These are phyloP conservation scores for Cyclophora albipunctata DNA, from an alignment of 2,888 invertebrate genomes.

Conservation along the genomic window DNA sequence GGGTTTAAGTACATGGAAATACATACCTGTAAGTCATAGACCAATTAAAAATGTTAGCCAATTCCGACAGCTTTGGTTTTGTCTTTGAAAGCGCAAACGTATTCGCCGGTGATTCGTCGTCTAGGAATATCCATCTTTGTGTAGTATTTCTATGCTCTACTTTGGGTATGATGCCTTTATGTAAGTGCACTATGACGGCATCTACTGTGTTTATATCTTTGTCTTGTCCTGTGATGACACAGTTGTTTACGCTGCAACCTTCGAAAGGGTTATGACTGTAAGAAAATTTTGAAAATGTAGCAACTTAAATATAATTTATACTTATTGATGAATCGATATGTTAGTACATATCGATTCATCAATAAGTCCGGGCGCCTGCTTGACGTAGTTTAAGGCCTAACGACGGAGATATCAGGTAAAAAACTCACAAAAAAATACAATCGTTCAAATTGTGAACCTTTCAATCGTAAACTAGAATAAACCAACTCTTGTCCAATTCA, in stretches of 20 bases:
- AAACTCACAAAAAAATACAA: no score
- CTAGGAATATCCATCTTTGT: slow-evolving; percentile 82
- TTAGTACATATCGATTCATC: no score
- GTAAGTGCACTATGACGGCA: slow-evolving; percentile 76
- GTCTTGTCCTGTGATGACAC: slow-evolving; percentile 74
- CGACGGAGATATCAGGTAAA: no score
- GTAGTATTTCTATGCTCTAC: slow-evolving; percentile 31
- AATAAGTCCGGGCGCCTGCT: no score
- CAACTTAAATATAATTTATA: no score
- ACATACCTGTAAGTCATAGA: slow-evolving; percentile 79
- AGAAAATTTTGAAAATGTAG: background rate
- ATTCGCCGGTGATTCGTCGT: slow-evolving; percentile 79
- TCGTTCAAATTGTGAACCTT: no score
- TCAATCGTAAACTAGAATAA: no score
- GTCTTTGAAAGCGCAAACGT: slow-evolving; percentile 62
- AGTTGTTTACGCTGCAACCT: slow-evolving; percentile 77
- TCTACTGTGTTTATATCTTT: slow-evolving; percentile 69
- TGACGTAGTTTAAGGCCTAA: no score
- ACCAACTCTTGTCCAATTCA: no score
- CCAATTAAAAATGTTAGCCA: slow-evolving; percentile 81
- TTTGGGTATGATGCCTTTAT: slow-evolving; percentile 42
- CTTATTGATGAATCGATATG: no score
- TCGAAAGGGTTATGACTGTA: slow-evolving; percentile 70
- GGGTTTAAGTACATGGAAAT: no score
- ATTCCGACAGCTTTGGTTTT: slow-evolving; percentile 44